Base-by-base conservation (phyloP, 2,113 vertebrate genomes). In the Neotoma lepida region DNA sequence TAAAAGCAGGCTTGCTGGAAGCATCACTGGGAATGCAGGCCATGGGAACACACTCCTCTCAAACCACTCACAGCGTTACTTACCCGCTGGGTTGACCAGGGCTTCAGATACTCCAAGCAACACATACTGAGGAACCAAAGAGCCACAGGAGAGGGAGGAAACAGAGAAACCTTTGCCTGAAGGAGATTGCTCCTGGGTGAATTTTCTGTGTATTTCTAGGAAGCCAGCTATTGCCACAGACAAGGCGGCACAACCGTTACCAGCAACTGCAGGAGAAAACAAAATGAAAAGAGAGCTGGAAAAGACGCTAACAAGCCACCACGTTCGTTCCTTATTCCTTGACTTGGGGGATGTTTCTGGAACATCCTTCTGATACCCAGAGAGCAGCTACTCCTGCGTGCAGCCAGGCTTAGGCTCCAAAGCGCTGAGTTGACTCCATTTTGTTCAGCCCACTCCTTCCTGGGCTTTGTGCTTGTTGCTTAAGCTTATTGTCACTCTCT, bases 81-180 rank as follows among this genome's bases (percentile, higher is more conserved):
- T 97, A 99, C 99, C 99, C 14, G 99, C 98, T 58, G 99, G 99
- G 30, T 98, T 99, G 86, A 99, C 99, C 80, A 99, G 98, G 44
- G 99, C 98, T 98, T 99, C 99, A 18, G 99, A 99, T 39, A 99
- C 95, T 87, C 99, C 99, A 0, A 99, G 99, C 26, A 99, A 97
- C 94, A 99, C 66, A 54, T 99, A 99, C 91, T 99, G 99, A 94
- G 99, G 99, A 15, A 98, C 98, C 94, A 99, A 97, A 78, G 99
- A 98, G 97, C 99, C 98, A 88, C 98, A 99, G 5, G 98, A 97
- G 99, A 99, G 99, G 88, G 99, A 99, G 6, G 99, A 99, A 73
- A 99, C 98, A 4, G 98, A 97, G 73, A 99, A 96, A 30, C 98
- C 97, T 95, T 98, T 98, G 44, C 99, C 98, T 0, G 99, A 99